Evolutionary conservation across 2,888 invertebrate genomes (phyloP).

Genomic region (Ormyrus pomaceus): DNA sequence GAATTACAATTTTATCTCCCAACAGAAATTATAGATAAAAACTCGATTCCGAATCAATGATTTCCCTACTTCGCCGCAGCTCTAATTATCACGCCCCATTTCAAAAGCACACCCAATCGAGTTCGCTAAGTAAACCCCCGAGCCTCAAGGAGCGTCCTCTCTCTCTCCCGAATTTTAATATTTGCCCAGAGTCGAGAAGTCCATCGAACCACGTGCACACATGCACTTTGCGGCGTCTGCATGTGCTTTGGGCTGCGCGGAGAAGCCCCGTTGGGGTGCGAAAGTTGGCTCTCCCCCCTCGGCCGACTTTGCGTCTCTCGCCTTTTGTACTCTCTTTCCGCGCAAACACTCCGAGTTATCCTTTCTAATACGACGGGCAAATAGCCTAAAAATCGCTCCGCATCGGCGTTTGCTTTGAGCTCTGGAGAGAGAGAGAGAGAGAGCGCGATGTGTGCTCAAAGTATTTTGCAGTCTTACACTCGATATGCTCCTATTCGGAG

Average conservation of each 20-base stretch:
- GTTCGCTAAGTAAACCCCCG: too few relatives aligned
- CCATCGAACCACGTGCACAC: background rate
- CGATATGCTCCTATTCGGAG: background rate
- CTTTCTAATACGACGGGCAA: slow-evolving; percentile 55
- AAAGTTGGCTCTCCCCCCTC: slow-evolving; percentile 29
- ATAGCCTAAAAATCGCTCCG: slow-evolving; percentile 50
- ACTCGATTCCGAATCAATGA: too few relatives aligned
- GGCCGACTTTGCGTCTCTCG: background rate
- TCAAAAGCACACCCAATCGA: background rate
- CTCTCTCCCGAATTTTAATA: too few relatives aligned
- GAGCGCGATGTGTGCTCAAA: slow-evolving; percentile 6
- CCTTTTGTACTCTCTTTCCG: slow-evolving; percentile 29
- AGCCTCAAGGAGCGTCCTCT: background rate
- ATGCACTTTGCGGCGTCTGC: background rate
- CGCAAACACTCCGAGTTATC: slow-evolving; percentile 64
- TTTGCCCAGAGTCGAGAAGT: slow-evolving; percentile 16
- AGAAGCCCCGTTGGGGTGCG: background rate
- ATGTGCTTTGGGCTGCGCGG: slow-evolving; percentile 9
- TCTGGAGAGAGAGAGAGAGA: background rate
- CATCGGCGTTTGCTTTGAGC: slow-evolving; percentile 15
- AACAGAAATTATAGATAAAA: too few relatives aligned
- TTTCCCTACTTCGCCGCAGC: background rate
- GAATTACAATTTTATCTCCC: too few relatives aligned
- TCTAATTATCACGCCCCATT: too few relatives aligned
- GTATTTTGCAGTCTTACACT: slow-evolving; percentile 25